Evolutionary conservation across 2,888 invertebrate species (phyloP), one percentile per base, ranked within the genome.

Genomic region (Ophraella communa): DNA sequence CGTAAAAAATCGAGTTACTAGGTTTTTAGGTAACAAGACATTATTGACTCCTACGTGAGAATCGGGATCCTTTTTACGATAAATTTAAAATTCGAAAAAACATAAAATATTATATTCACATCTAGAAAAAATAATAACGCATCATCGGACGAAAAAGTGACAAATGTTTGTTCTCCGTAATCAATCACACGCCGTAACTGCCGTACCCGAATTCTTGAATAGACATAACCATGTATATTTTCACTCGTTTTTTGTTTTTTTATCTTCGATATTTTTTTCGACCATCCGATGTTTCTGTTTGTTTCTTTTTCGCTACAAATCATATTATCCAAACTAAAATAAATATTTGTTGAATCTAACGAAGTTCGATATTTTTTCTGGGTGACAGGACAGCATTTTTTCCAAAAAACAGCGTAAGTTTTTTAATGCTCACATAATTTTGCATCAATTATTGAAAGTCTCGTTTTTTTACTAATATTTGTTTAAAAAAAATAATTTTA

Each of bases 261-360:
- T 42, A 51, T 49, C 27, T 24, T 39, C 47, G 51, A 59, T 51
- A 45, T 23, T 44, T 35, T 24, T 44, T 33, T 17, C 54, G 33
- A 54, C 27, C 47, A 18, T 54, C 57, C 45, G 58, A 44, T 49
- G 30, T 59, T 64, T 64, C 18, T 44, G 64, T 54, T 59, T 59
- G 59, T 59, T 59, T 64, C 60, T 53, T 23, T 39, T 33, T 44
- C 39, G 64, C 39, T 27, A 64, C 54, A 59, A 59, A 64, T 64
- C 64, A 53, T 47, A 54, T 54, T 57, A 53, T 51, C 39, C 30
- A 39, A 20, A 45, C 53, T 59, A 52, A 54, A 64, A 59, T 54
- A 64, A 64, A 64, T 64, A 64, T 64, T 64, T 53, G 47, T 24
- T 35, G 54, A 54, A 23, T n/a, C 54, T 47, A 54, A 64, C 58